These are phyloP conservation scores for Engraulis encrasicolus DNA, from an alignment of 2,113 vertebrate species.

Conservation along the genomic window DNA sequence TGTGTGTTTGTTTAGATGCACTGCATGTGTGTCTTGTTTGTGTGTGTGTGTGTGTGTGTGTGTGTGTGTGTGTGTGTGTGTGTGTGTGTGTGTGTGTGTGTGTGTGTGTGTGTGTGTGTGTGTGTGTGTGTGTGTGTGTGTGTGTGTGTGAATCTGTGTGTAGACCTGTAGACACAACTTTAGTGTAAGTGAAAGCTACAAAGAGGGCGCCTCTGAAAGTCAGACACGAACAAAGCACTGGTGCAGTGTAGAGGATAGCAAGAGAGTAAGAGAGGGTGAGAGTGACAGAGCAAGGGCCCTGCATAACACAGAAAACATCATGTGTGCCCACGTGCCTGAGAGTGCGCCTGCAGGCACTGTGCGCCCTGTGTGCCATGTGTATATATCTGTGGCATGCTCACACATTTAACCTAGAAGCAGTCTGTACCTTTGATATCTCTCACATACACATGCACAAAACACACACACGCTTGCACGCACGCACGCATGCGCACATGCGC, in stretches of 20 bases:
- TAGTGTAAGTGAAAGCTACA: too few species aligned
- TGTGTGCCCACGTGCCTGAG: not conserved
- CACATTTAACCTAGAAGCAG: not conserved
- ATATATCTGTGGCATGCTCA: not conserved
- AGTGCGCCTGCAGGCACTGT: not conserved
- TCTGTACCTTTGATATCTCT: conserved; percentile 22
- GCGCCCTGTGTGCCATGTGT: not conserved
- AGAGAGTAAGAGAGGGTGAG: not conserved
- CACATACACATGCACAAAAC: too few species aligned
- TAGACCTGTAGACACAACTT: not conserved
- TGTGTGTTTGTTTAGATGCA: not conserved
- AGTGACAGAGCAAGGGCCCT: not conserved
- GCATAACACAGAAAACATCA: not conserved
- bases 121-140: not conserved
- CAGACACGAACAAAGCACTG: not conserved
- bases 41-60: too few species aligned
- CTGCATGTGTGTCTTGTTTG: not conserved
- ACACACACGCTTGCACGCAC: too few species aligned
- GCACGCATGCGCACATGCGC: too few species aligned
- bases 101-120: not conserved
- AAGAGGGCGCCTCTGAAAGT: too few species aligned
- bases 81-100: too few species aligned
- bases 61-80: too few species aligned
- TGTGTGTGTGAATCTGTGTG: too few species aligned
- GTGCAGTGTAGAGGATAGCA: too few species aligned